Evolutionary conservation across 1,140 invertebrate genomes (phyloP).

Genomic region (Apis laboriosa): DNA sequence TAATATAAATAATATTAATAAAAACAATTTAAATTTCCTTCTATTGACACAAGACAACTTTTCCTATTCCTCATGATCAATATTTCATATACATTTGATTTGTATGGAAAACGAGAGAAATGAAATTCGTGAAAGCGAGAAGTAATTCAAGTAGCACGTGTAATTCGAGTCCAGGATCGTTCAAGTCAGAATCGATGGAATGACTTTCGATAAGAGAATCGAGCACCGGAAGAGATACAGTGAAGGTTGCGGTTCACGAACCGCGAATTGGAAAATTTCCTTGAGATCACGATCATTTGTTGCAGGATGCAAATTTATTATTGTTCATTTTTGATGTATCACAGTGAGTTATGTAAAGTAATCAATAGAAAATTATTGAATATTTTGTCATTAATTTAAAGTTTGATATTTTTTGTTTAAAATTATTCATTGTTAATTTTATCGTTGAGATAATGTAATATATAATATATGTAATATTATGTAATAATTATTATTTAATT

Average conservation of each 20-base stretch:
- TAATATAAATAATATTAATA: too few species aligned
- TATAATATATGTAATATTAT: too few species aligned
- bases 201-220: constrained; percentile 51
- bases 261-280: constrained; percentile 4
- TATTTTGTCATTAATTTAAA: too few species aligned
- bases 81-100: constrained; percentile 29
- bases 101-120: constrained; percentile 44
- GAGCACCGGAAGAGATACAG: constrained; percentile 27
- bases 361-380: background rate
- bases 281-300: background rate
- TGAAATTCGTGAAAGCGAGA: constrained; percentile 60
- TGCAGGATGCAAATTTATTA: background rate
- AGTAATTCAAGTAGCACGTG: constrained; percentile 48
- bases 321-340: background rate
- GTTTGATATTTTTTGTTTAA: too few species aligned
- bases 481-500: too few species aligned
- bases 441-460: too few species aligned
- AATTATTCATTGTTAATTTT: too few species aligned
- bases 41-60: constrained; percentile 5
- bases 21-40: constrained; percentile 22
- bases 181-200: constrained; percentile 26
- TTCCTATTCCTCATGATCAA: background rate
- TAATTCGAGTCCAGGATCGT: constrained; percentile 48
- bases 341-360: background rate
- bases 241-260: constrained; percentile 16